A percentile compares a stretch with the other conserved stretches of the same genome.
Conservation (phyloP, 2,797 vertebrate species). For the Typhlichthys eigenmanni region DNA sequence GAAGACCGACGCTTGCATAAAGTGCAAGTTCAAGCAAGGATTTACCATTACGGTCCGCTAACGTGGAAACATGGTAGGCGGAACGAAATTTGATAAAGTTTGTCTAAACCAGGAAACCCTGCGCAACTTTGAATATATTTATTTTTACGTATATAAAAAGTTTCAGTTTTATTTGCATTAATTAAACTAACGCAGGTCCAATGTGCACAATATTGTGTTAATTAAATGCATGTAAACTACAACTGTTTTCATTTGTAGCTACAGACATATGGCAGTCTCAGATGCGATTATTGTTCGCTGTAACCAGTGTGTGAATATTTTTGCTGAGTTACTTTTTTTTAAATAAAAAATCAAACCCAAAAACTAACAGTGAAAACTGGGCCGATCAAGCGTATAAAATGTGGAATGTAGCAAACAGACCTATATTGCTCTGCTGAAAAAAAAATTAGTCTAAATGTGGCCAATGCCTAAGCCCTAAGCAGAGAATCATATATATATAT, state of each 20-base stretch:
- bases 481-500: too few species aligned
- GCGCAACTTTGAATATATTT: background rate
- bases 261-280: too few species aligned
- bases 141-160: background rate
- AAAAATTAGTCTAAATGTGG: too few species aligned
- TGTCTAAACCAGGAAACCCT: background rate
- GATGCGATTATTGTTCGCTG: too few species aligned
- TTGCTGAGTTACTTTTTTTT: too few species aligned
- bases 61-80: slow-evolving; percentile 67
- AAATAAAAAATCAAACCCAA: background rate
- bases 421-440: slow-evolving; percentile 1
- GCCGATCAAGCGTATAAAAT: slow-evolving; percentile 54
- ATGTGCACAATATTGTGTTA: too few species aligned
- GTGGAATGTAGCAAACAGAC: slow-evolving; percentile 51
- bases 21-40: slow-evolving; percentile 3
- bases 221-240: too few species aligned
- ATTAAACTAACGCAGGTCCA: too few species aligned
- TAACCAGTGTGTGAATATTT: too few species aligned
- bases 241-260: too few species aligned
- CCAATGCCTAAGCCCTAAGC: too few species aligned
- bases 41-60: slow-evolving; percentile 4
- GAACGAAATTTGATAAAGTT: background rate
- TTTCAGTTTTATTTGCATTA: background rate
- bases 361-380: background rate
- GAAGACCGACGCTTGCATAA: slow-evolving; percentile 13